Percentiles rank a stretch among this genome's conserved stretches.
Evolutionary conservation across 2,113 vertebrate genomes (phyloP).

Genomic region (Turdus rufiventris): DNA sequence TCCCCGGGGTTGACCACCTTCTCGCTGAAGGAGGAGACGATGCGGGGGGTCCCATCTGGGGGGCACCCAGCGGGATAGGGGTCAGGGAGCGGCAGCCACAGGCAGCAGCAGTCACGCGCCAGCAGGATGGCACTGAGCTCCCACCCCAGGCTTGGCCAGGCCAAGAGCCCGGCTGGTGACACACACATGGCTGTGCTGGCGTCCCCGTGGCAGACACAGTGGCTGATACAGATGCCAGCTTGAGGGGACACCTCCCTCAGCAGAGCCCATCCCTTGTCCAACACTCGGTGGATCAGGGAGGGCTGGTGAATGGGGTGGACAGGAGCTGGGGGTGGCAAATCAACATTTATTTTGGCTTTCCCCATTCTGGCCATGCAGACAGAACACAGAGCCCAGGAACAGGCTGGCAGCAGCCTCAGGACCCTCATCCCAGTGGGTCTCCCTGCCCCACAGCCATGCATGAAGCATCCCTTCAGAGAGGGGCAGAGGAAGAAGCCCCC

Average conservation of each 20-base stretch:
- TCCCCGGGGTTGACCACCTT: slow-evolving; percentile 95
- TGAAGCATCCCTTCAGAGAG: neutral
- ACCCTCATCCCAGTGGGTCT: rapidly evolving
- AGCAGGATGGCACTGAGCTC: neutral
- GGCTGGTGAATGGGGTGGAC: neutral
- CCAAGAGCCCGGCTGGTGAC: neutral
- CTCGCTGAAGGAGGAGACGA: slow-evolving; percentile 96
- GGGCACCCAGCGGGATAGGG: neutral
- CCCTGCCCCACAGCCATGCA: neutral
- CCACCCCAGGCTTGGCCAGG: neutral
- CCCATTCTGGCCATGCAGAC: rapidly evolving
- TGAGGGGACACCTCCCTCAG: neutral
- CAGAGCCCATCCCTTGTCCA: neutral
- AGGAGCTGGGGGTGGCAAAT: neutral
- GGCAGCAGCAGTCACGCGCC: neutral
- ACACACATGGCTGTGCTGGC: rapidly evolving
- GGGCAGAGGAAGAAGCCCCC: neutral
- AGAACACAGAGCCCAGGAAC: too few species aligned
- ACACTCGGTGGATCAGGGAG: rapidly evolving
- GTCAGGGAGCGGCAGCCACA: neutral
- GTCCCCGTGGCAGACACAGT: neutral
- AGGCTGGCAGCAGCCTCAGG: neutral
- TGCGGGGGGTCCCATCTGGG: slow-evolving; percentile 93
- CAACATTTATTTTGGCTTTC: neutral
- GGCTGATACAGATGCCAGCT: rapidly evolving